Evolutionary conservation across 2,888 invertebrate genomes (phyloP).

Genomic region (Carpatolechia fugitivella): DNA sequence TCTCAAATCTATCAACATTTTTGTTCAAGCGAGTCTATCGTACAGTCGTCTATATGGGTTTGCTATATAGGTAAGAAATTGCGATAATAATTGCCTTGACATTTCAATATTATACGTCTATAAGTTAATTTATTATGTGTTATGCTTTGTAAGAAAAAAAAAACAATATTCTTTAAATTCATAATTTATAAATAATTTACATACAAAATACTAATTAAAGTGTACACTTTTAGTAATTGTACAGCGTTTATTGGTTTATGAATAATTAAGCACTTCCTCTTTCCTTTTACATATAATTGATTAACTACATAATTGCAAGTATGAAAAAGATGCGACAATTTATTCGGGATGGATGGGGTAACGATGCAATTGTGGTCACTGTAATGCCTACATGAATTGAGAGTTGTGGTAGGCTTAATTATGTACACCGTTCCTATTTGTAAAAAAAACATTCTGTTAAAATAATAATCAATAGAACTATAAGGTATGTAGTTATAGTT

Average conservation of each 20-base stretch:
- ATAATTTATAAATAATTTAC: too few relatives aligned
- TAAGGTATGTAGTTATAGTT: too few relatives aligned
- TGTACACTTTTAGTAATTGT: too few relatives aligned
- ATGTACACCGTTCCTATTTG: too few relatives aligned
- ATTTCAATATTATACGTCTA: neutral
- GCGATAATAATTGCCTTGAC: neutral
- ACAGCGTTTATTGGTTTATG: too few relatives aligned
- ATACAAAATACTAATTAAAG: neutral
- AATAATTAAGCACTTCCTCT: too few relatives aligned
- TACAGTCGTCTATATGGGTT: neutral
- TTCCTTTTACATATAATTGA: neutral
- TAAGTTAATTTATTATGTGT: neutral
- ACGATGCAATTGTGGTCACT: neutral
- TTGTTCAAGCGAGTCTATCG: neutral
- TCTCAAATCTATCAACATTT: neutral
- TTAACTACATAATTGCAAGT: neutral
- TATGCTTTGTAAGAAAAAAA: too few relatives aligned
- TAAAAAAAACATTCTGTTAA: too few relatives aligned
- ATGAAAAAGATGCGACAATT: neutral
- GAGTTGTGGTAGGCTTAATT: too few relatives aligned
- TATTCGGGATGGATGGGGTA: neutral
- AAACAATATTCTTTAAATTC: too few relatives aligned
- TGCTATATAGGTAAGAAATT: neutral
- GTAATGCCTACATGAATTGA: too few relatives aligned
- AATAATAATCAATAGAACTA: too few relatives aligned